A percentile compares a stretch with the other conserved stretches of the same genome.
Evolutionary conservation across 2,888 invertebrate genomes (phyloP).

Genomic region (Masnerella sp.): DNA sequence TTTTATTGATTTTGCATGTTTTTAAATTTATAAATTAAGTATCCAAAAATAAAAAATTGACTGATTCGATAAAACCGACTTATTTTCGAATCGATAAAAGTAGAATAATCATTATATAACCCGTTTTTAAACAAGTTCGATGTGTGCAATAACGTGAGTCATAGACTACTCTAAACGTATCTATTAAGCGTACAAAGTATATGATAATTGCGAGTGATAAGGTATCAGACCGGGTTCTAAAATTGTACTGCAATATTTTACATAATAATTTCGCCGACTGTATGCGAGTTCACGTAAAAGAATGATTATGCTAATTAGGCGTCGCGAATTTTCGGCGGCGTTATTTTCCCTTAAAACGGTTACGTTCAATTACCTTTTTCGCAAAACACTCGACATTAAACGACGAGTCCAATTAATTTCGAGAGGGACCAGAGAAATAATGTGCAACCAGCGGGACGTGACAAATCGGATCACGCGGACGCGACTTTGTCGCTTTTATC

Average conservation of each 20-base stretch:
- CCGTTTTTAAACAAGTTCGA: slow-evolving; percentile 28
- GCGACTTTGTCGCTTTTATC: slow-evolving; percentile 22
- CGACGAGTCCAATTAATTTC: slow-evolving; percentile 32
- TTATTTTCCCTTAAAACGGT: slow-evolving; percentile 15
- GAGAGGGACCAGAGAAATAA: slow-evolving; percentile 9
- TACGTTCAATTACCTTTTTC: slow-evolving; percentile 37
- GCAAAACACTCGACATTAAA: slow-evolving; percentile 19
- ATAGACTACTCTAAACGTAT: slow-evolving; percentile 39
- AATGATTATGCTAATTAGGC: slow-evolving; percentile 21
- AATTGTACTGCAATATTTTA: slow-evolving; percentile 54
- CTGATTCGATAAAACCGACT: no score
- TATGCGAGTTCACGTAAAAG: slow-evolving; percentile 23
- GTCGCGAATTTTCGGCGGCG: slow-evolving; percentile 15
- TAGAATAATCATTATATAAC: slow-evolving; percentile 31
- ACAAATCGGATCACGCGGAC: slow-evolving; percentile 31
- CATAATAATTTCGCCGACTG: slow-evolving; percentile 40
- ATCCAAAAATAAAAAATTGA: no score
- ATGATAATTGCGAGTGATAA: slow-evolving; percentile 52
- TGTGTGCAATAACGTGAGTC: slow-evolving; percentile 40
- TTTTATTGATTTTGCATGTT: no score
- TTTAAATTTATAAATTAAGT: no score
- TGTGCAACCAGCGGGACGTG: slow-evolving; percentile 24
- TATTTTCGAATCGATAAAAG: no score
- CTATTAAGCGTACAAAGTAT: slow-evolving; percentile 52
- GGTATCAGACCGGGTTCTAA: slow-evolving; percentile 41